Evolutionary conservation across 2,113 vertebrate genomes (phyloP).

Genomic region (Pao palembangensis): DNA sequence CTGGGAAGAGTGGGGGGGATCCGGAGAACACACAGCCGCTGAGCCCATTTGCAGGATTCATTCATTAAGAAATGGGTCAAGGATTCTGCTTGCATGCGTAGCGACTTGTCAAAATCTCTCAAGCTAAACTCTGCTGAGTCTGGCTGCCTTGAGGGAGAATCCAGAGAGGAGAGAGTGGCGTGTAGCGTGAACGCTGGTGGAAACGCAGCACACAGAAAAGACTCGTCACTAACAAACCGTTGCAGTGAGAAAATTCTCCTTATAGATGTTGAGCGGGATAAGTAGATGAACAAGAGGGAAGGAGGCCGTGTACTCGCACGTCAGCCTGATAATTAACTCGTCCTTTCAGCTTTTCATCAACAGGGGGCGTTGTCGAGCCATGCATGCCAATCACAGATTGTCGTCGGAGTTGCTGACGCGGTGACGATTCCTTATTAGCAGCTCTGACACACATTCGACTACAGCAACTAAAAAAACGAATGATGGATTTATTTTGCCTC

Average conservation of each 20-base stretch:
- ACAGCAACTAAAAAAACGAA: no score
- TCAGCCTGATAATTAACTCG: conserved; percentile 5
- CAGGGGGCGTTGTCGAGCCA: conserved; percentile 65
- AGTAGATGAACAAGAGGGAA: background rate
- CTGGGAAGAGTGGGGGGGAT: background rate
- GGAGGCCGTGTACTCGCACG: background rate
- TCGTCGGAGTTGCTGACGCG: conserved; percentile 7
- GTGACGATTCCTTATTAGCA: background rate
- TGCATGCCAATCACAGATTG: conserved; percentile 15
- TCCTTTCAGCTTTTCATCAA: conserved; percentile 30
- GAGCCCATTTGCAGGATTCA: conserved; percentile 67
- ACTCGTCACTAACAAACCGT: conserved; percentile 19
- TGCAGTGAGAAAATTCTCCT: conserved; percentile 6
- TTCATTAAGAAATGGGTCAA: conserved; percentile 83
- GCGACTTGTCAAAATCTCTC: conserved; percentile 80
- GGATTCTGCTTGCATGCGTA: conserved; percentile 76
- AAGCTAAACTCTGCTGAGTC: conserved; percentile 72
- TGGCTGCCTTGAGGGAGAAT: conserved; percentile 52
- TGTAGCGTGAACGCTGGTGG: conserved; percentile 22
- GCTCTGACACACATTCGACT: no score
- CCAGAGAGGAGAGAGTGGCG: conserved; percentile 18
- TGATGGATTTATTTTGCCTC: no score
- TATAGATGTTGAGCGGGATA: background rate
- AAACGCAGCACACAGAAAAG: conserved; percentile 36
- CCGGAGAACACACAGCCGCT: conserved; percentile 50